Conservation (phyloP, 2,888 invertebrate species). For the Arctia plantaginis region DNA sequence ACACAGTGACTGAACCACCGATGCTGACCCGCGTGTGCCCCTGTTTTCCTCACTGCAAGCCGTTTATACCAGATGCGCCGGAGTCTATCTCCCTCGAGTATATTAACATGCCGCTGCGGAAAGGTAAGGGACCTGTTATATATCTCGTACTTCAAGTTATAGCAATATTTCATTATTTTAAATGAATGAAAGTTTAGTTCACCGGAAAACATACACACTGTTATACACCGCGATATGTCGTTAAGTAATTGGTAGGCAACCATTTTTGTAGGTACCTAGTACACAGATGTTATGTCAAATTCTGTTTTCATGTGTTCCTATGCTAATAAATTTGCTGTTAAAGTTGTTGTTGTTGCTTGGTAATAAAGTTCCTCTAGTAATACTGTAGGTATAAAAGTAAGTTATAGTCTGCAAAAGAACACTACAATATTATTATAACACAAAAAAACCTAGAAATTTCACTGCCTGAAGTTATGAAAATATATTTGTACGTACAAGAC, state of each 20-base stretch:
- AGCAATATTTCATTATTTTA: not conserved
- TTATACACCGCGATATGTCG: no score
- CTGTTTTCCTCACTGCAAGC: conserved; percentile 49
- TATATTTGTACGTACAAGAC: not conserved
- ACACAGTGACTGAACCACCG: conserved; percentile 49
- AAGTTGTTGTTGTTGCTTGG: no score
- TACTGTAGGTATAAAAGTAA: no score
- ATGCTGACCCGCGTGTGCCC: conserved; percentile 61
- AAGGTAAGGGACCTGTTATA: conserved; percentile 51
- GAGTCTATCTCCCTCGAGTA: conserved; percentile 65
- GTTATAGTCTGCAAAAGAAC: no score
- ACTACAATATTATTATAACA: no score
- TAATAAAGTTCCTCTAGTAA: no score
- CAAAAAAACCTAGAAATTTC: not conserved
- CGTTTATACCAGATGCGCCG: conserved; percentile 43
- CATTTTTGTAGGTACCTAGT: no score
- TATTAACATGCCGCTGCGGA: conserved; percentile 56
- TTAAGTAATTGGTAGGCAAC: no score
- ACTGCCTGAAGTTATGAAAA: not conserved
- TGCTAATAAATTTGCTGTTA: not conserved
- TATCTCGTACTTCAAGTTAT: not conserved
- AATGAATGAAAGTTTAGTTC: no score
- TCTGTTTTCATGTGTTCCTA: no score
- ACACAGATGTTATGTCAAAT: no score
- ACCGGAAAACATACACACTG: no score